Evolutionary conservation across 1,140 invertebrate species (phyloP), one percentile per base, ranked within the genome.

Genomic region (Diabrotica undecimpunctata): DNA sequence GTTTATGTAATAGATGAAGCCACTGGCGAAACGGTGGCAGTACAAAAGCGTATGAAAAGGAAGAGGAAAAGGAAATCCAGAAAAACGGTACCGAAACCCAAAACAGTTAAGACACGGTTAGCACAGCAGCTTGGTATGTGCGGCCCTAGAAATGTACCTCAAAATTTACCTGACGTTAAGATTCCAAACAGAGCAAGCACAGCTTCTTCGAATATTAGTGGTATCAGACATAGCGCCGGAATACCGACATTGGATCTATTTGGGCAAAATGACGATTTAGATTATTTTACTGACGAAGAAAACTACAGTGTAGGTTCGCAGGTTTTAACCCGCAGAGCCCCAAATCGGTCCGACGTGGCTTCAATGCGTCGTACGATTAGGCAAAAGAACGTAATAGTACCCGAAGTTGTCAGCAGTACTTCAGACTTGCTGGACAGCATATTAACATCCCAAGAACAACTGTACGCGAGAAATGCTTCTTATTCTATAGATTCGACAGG

Each of bases 371-470:
- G 81, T 79, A 77, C 79, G 77, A 76, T 75, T 6, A 73, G 83
- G 41, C 75, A 81, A 71, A 79, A 88, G 79, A 79, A 81, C 71
- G 65, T 75, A 14, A 57, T 81, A 38, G 73, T 80, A 0, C 79
- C 79, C 8, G 11, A 54, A 51, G 78, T 74, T 11, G 74, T 76
- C 7, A 70, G 76, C 35, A 77, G 74, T 37, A 72, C 76, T 69
- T 51, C 74, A 11, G 88, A 92, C 78, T 70, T 95, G 0, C 75
- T 95, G 0, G 87, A 86, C 8, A 87, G 81, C 66, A 94, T 95
- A 65, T 81, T 95, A 69, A 83, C 86, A 58, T 85, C 84, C 65
- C 92, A 94, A 78, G 84, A 87, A 63, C 78, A 88, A n/a, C 85
- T 92, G 74, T 87, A 90, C 72, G 87, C 88, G 0, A 88, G 85